Percentiles rank a stretch among this genome's conserved stretches.
Conservation (phyloP, 2,797 vertebrate species). For the Dermochelys coriacea region DNA sequence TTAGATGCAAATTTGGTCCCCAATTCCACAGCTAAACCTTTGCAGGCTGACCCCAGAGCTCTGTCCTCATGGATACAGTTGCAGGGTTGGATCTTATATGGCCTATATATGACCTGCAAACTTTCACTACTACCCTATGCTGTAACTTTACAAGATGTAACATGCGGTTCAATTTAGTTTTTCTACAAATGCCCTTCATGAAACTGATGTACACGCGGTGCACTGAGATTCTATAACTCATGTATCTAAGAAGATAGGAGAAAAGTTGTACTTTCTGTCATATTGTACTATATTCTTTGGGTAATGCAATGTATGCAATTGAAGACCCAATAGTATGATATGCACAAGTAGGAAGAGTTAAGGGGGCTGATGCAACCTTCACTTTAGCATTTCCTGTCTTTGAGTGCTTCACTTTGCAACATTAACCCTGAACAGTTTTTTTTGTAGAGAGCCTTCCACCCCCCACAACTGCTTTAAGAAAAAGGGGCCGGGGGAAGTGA, state of each 20-base stretch:
- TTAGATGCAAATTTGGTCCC: slow-evolving; percentile 30
- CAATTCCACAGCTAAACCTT: not conserved
- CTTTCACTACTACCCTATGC: not conserved
- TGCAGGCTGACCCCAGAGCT: not conserved
- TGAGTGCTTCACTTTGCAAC: not conserved
- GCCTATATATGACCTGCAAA: not conserved
- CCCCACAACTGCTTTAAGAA: not conserved
- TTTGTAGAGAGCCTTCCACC: not conserved
- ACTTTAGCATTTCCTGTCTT: not conserved
- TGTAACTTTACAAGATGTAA: not conserved
- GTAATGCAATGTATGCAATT: not conserved
- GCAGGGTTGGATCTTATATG: not conserved
- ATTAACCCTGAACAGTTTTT: not conserved
- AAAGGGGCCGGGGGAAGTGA: not conserved
- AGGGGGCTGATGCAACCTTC: not conserved
- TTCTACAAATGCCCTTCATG: not conserved
- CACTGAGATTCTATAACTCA: rapidly evolving
- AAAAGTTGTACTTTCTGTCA: not conserved
- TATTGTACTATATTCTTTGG: rapidly evolving
- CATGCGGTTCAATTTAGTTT: not conserved
- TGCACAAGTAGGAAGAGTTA: rapidly evolving
- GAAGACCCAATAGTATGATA: not conserved
- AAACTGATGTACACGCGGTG: not conserved
- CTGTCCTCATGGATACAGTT: not conserved
- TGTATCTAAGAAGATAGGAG: rapidly evolving